Evolutionary conservation across 1,140 invertebrate genomes (phyloP), one percentile per base, ranked within the genome.

Genomic region (Akabosia matsudoensis): DNA sequence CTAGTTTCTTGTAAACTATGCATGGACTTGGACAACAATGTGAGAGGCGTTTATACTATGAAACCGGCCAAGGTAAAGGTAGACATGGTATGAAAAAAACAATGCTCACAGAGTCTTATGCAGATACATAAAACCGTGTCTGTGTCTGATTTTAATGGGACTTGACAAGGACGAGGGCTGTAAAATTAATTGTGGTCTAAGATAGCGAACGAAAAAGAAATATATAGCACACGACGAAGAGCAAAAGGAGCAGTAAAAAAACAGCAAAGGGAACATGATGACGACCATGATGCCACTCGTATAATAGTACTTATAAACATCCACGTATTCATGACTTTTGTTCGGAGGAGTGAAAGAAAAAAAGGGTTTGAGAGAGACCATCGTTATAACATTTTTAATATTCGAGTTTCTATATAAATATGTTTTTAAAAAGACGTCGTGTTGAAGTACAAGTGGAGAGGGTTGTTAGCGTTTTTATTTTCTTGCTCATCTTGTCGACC

Each of bases 141-240:
- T 79, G 64, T 56, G 78, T 78, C 73, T 79, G 76, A 81, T 81
- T 81, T 79, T 81, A 81, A 81, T 81, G 80, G 78, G 78, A 79
- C 74, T 78, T 81, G 78, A 78, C 78, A 79, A 79, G 78, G 80
- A 78, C 73, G 76, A 71, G 78, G 73, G 74, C 80, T 79, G 78
- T 81, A 81, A 81, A 81, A 81, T 81, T 81, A 81, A 81, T 81
- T 81, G 80, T 79, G 76, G 76, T 78, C 24, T 76, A 79, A 76
- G n/a, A n/a, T n/a, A n/a, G n/a, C n/a, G n/a, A n/a, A 79, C 78
- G 78, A 77, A n/a, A 61, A 74, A 16, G 13, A 76, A 70, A 67
- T 67, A 31, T 16, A 34, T 14, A 64, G 33, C 33, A 76, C 61
- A 76, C 33, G 61, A 74, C 67, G 56, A 30, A 73, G 56, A 51